Base-by-base conservation (phyloP, 2,113 vertebrate genomes). In the Herpailurus yagouaroundi region DNA sequence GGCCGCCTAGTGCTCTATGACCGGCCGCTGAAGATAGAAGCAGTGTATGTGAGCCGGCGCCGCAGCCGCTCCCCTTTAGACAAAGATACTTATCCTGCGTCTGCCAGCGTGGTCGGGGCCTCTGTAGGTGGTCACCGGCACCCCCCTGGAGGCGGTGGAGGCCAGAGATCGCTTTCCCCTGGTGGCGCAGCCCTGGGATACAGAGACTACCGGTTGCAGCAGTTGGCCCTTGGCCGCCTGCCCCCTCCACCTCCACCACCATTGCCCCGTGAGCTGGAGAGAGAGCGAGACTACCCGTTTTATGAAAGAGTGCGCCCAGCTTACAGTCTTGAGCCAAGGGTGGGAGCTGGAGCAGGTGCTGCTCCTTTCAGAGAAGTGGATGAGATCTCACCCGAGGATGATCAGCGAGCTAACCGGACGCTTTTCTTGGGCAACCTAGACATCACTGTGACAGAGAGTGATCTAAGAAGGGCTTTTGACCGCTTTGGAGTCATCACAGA, bases 401-500 rank as follows among this genome's bases (percentile, higher is more conserved):
- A 99, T 98, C 99, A 99, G 98, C 99, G 99, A 94, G 99, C 99
- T 81, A 99, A 99, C 92, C 98, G 99, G 98, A 99, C 99, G 6
- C 98, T 99, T 98, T 99, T 99, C 98, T 97, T 99, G 98, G 99
- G 99, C 76, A 99, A 99, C 95, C 98, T 99, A 97, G 99, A 99
- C 98, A 99, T 99, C 96, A 99, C 99, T 3, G 99, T 99, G 25
- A 99, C 99, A 9, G 99, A 99, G 96, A 99, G 99, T 1, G 99
- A 99, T 93, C 97, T 99, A 45, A 99, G 99, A 48, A 98, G 99
- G 52, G 99, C 99, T 0, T 99, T 99, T 89, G 99, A 99, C 96
- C 99, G 99, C 50, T 99, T 99, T 15, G 99, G 99, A n/a, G 99
- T 99, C 69, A 99, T 99, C 95, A 99, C 99, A 0, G 99, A 99